Base-by-base conservation (phyloP, 1,140 invertebrate species). In the Ceratitis capitata region DNA sequence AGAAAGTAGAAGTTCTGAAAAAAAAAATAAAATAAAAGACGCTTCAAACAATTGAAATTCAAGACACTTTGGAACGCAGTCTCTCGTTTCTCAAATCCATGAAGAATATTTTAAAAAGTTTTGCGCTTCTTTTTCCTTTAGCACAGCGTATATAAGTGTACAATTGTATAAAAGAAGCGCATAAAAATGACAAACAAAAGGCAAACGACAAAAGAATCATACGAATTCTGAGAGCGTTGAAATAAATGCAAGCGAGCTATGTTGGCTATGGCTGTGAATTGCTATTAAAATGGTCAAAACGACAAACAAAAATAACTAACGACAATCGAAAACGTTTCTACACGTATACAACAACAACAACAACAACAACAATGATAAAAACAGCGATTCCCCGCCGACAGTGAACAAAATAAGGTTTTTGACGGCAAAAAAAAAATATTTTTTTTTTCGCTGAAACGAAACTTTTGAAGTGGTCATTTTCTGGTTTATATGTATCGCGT, bases 221-320 rank as follows among this genome's bases (percentile, higher is more conserved):
- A n/a, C n/a, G 42, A 78, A 78, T 78, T 78, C 69, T 78, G 42
- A 19, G 9, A 45, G 9, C 69, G 69, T 78, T 42, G 69, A 45
- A 78, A 26, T 61, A 7, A 61, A 42, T 47, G 42, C 42, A 26
- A 61, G 26, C 12, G 6, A 26, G 12, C 10, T 7, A n/a, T n/a
- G n/a, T n/a, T 56, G 51, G 12, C 51, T 56, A n/a, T n/a, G n/a
- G n/a, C 6, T 7, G 14, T 56, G 51, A 56, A 56, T 23, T n/a
- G 51, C n/a, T 23, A 45, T 9, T 42, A 45, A 26, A 12, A 78
- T 32, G 69, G 69, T 32, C 29, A 45, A 42, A 78, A 42, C 69
- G 19, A 23, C 16, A 78, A 78, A n/a, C n/a, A n/a, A n/a, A n/a
- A n/a, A n/a, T n/a, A n/a, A n/a, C n/a, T n/a, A n/a, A 45, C 10